A percentile compares a stretch with the other conserved stretches of the same genome.
Evolutionary conservation across 2,797 vertebrate genomes (phyloP).

Genomic region (Enteromius paludinosus): DNA sequence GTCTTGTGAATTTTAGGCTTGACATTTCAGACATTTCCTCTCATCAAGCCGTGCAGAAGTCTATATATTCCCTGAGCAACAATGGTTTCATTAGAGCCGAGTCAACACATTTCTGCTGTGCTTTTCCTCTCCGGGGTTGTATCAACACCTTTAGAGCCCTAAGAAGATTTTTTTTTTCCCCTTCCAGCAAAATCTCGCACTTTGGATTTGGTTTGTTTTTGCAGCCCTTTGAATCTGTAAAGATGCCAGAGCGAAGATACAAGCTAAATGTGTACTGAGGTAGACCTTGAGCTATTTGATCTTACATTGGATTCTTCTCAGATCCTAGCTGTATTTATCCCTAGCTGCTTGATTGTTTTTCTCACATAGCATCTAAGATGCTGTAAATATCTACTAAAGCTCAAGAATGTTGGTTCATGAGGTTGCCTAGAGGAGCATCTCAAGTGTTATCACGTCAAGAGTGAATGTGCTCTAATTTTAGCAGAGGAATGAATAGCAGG

Average conservation of each 20-base stretch:
- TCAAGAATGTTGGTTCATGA: background rate
- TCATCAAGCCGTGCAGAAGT: constrained; percentile 38
- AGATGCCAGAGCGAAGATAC: constrained; percentile 6
- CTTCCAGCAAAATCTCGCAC: constrained; percentile 35
- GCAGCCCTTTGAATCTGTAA: constrained; percentile 29
- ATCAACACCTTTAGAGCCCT: constrained; percentile 54
- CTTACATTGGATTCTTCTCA: background rate
- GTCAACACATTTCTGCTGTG: constrained; percentile 42
- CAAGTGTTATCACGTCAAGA: background rate
- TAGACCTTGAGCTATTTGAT: constrained; percentile 1
- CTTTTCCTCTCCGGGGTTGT: constrained; percentile 54
- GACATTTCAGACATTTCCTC: constrained; percentile 32
- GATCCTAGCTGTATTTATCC: background rate
- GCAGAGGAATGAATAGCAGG: background rate
- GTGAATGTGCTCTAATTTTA: constrained; percentile 6
- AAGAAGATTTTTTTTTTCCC: constrained; percentile 40
- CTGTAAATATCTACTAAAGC: background rate
- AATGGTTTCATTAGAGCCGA: constrained; percentile 42
- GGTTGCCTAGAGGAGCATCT: constrained; percentile 11
- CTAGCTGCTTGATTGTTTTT: background rate
- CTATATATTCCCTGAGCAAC: constrained; percentile 33
- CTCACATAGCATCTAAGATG: background rate
- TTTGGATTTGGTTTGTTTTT: constrained; percentile 33
- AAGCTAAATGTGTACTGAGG: background rate
- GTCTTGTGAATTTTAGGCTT: constrained; percentile 2